Evolutionary conservation across 1,140 invertebrate genomes (phyloP).

Genomic region (Orius insidiosus): DNA sequence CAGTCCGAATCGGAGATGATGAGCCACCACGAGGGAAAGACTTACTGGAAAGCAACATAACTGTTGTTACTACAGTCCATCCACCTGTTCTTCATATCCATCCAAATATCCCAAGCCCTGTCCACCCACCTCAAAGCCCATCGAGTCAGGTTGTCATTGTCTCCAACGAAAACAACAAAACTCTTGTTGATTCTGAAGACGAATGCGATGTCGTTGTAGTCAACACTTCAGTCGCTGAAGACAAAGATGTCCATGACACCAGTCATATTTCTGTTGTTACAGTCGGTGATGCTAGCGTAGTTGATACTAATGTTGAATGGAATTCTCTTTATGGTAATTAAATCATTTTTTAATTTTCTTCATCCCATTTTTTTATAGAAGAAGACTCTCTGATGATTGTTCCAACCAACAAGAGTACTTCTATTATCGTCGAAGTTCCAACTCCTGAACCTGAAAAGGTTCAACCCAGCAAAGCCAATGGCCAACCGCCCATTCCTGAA

Average conservation of each 20-base stretch:
- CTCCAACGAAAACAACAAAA: slow-evolving; percentile 54
- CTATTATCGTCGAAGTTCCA: slow-evolving; percentile 17
- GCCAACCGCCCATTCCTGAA: slow-evolving; percentile 17
- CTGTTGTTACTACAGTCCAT: slow-evolving; percentile 55
- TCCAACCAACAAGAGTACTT: slow-evolving; percentile 14
- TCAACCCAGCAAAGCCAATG: slow-evolving; percentile 11
- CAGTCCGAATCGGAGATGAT: slow-evolving; percentile 15
- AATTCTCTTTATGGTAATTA: slow-evolving; percentile 17
- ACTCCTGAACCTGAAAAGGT: not conserved
- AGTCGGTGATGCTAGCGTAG: slow-evolving; percentile 49
- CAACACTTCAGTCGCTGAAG: slow-evolving; percentile 12
- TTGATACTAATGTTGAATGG: slow-evolving; percentile 15
- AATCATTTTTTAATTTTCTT: too few species aligned
- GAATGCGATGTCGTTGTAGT: slow-evolving; percentile 21
- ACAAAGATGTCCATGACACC: slow-evolving; percentile 37
- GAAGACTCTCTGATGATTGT: slow-evolving; percentile 18
- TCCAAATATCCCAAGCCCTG: slow-evolving; percentile 21
- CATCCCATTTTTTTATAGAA: too few species aligned
- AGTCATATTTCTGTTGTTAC: slow-evolving; percentile 81
- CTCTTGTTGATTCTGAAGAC: slow-evolving; percentile 25
- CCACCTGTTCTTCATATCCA: slow-evolving; percentile 43
- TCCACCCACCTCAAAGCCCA: slow-evolving; percentile 23
- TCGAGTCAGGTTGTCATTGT: slow-evolving; percentile 54
- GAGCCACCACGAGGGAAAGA: slow-evolving; percentile 4
- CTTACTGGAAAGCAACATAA: slow-evolving; percentile 31